Evolutionary conservation across 2,888 invertebrate genomes (phyloP), one percentile per base, ranked within the genome.

Genomic region (Ennomos fuscantarius): DNA sequence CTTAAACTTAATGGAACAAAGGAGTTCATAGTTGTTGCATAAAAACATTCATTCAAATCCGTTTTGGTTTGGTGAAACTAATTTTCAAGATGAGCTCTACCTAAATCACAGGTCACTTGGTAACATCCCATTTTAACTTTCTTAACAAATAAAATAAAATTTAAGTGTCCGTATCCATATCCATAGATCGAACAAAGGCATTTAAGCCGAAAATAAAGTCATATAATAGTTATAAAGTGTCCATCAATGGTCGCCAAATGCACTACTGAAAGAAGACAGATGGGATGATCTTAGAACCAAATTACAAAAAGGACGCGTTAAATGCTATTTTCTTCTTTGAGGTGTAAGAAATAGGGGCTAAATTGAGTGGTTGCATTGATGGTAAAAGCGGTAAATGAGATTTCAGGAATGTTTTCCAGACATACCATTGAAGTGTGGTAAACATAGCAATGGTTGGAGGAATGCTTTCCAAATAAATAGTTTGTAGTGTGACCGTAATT

Each of bases 181-280:
- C 45, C 55, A 60, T 55, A 58, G 41, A 42, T 53, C 44, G 59
- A 56, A 57, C 57, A 48, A 63, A 61, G 45, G 58, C 48, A 63
- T 70, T 60, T 37, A 24, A 49, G 37, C 73, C 68, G 69, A 74
- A 78, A 76, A 78, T 79, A 78, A 70, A 70, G 56, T 60, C 66
- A 69, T 72, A 76, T 68, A 45, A 69, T 63, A 69, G 69, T 40
- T 70, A 68, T 77, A 73, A n/a, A 76, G 74, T 72, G 74, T 70
- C 78, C 68, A 77, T 84, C 82, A 79, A 62, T 60, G 60, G 67
- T 68, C 78, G 72, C 78, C 82, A 79, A 78, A 63, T 49, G 42
- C 62, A 46, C 42, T 47, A 73, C 75, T 59, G 55, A 72, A 79
- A 76, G 78, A 81, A 84, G 78, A 80, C 64, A 56, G 62, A 75